Conservation (phyloP, 23 tunicate species). For the Trididemnum nubilum region DNA sequence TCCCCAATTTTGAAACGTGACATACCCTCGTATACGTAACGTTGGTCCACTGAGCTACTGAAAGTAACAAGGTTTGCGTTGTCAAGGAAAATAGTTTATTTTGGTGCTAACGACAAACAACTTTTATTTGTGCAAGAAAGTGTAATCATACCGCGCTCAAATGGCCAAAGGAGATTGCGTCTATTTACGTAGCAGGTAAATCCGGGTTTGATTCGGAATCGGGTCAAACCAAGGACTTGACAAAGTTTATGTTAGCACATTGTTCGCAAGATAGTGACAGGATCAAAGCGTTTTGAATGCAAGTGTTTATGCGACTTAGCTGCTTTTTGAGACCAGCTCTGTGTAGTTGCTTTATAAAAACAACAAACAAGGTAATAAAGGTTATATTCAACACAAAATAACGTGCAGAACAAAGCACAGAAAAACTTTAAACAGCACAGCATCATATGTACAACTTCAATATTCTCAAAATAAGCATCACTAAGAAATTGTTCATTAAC, state of each 20-base stretch:
- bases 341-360: no score
- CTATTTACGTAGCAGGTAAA: not conserved
- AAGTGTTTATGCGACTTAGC: not conserved
- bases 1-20: not conserved
- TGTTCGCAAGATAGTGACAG: not conserved
- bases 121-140: not conserved
- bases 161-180: not conserved
- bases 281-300: not conserved
- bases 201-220: not conserved
- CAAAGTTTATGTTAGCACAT: no score
- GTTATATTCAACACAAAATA: not conserved
- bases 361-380: not conserved
- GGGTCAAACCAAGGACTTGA: not conserved
- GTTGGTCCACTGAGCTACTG: not conserved
- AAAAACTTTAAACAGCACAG: not conserved
- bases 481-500: not conserved
- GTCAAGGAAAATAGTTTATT: not conserved
- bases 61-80: not conserved
- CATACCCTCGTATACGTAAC: conserved; percentile 9
- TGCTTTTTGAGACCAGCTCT: not conserved
- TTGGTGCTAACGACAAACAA: not conserved
- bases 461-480: not conserved
- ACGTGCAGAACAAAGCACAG: not conserved
- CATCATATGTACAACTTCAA: conserved; percentile 1
- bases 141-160: not conserved